phyloP scores from a whole-genome alignment of 2,797 vertebrate genomes.

The Phrynocephalus forsythii region DNA sequence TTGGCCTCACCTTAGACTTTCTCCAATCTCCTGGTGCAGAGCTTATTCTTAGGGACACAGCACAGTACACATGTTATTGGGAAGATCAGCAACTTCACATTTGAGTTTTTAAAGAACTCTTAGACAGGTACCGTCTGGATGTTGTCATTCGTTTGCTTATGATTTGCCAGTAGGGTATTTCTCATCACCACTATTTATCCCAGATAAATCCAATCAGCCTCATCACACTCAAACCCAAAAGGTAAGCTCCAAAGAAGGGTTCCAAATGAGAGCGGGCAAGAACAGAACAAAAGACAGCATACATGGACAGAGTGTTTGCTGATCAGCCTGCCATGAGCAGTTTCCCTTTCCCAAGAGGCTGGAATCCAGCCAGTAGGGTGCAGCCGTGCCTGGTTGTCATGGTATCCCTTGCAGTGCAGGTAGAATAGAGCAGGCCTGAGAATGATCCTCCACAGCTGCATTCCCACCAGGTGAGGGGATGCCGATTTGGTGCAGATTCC shows the following conservation, averaged over 20 bases:
- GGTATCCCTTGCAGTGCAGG: not conserved
- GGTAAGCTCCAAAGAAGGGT: not conserved
- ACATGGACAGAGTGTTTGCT: not conserved
- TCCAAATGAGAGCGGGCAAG: not conserved
- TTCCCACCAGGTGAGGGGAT: no score
- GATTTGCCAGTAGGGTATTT: not conserved
- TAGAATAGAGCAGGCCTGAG: not conserved
- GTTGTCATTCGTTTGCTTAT: not conserved
- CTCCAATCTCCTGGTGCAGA: not conserved
- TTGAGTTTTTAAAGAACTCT: not conserved
- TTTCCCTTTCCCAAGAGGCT: not conserved
- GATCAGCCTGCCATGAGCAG: not conserved
- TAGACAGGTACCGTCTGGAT: not conserved
- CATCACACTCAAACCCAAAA: not conserved
- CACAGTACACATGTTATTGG: not conserved
- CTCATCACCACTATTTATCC: not conserved
- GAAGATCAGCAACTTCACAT: not conserved
- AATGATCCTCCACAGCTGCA: not conserved
- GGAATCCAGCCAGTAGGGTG: slow-evolving; percentile 3
- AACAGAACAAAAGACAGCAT: not conserved
- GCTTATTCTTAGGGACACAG: not conserved
- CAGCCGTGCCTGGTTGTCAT: not conserved
- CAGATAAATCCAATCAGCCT: not conserved
- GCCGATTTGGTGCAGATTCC: not conserved
- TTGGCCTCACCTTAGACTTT: not conserved